These are phyloP conservation scores for Decapterus maruadsi DNA, from an alignment of 2,797 vertebrate species.

Conservation along the genomic window DNA sequence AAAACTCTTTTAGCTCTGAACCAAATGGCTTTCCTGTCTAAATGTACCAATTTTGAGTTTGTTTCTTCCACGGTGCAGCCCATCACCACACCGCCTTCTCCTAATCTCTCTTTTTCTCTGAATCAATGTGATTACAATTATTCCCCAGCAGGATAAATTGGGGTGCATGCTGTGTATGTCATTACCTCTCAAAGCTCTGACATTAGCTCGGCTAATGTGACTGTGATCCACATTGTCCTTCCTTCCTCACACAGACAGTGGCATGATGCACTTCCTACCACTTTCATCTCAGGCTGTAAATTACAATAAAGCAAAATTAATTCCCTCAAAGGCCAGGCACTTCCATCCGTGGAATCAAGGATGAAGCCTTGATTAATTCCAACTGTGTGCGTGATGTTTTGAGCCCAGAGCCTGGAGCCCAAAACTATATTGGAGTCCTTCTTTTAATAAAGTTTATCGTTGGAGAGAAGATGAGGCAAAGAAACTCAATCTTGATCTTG, in stretches of 20 bases:
- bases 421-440: conserved; percentile 37
- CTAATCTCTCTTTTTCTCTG: conserved; percentile 14
- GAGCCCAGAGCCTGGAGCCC: conserved; percentile 32
- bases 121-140: conserved; percentile 56
- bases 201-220: conserved; percentile 49
- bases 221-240: conserved; percentile 33
- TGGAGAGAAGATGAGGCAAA: conserved; percentile 45
- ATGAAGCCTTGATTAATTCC: conserved; percentile 48
- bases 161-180: conserved; percentile 44
- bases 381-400: conserved; percentile 32
- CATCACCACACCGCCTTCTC: not conserved
- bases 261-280: conserved; percentile 9
- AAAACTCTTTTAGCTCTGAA: not conserved
- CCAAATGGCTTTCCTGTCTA: not conserved
- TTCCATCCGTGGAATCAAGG: conserved; percentile 13
- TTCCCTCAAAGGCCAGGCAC: conserved; percentile 34
- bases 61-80: not conserved
- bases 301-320: conserved; percentile 34
- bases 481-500: conserved; percentile 38
- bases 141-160: conserved; percentile 50
- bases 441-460: conserved; percentile 57
- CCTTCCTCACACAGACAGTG: conserved; percentile 13
- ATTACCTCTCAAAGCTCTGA: conserved; percentile 45
- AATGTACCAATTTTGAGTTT: conserved; percentile 1
- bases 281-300: conserved; percentile 37